A percentile compares a stretch with the other conserved stretches of the same genome.
Evolutionary conservation across 2,113 vertebrate species (phyloP).

Genomic region (Zeus faber): DNA sequence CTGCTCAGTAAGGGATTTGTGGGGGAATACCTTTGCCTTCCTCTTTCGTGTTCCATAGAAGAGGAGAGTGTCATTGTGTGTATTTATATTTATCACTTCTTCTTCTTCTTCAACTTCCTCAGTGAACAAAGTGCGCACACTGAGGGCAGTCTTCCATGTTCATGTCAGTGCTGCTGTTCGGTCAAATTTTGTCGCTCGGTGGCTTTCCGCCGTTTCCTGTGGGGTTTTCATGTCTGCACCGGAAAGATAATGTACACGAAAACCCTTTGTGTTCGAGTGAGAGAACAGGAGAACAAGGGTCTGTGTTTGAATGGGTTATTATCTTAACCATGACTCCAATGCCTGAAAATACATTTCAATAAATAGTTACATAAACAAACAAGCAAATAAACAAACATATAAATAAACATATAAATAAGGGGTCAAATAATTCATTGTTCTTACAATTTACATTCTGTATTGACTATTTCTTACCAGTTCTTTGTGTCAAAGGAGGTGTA

Average conservation of each 20-base stretch:
- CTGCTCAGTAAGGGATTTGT: background rate
- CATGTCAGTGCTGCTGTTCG: background rate
- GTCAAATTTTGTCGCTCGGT: background rate
- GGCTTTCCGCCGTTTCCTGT: background rate
- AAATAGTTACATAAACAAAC: too few species aligned
- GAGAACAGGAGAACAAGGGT: too few species aligned
- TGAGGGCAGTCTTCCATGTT: slow-evolving; percentile 7
- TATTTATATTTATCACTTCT: slow-evolving; percentile 49
- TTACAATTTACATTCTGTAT: too few species aligned
- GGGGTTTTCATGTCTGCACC: slow-evolving; percentile 3
- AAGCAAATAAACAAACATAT: too few species aligned
- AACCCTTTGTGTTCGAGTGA: background rate
- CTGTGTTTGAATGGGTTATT: background rate
- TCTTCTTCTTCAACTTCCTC: slow-evolving; percentile 33
- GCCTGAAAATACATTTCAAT: background rate
- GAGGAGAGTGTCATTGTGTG: slow-evolving; percentile 8
- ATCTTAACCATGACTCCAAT: background rate
- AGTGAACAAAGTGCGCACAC: background rate
- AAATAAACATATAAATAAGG: too few species aligned
- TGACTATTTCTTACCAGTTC: too few species aligned
- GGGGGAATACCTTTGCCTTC: slow-evolving; percentile 22
- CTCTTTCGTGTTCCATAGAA: slow-evolving; percentile 47
- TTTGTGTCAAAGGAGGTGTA: too few species aligned
- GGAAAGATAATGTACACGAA: background rate
- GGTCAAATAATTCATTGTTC: too few species aligned